Conservation (phyloP, 2,797 vertebrate genomes). For the Rousettus madagascariensis region DNA sequence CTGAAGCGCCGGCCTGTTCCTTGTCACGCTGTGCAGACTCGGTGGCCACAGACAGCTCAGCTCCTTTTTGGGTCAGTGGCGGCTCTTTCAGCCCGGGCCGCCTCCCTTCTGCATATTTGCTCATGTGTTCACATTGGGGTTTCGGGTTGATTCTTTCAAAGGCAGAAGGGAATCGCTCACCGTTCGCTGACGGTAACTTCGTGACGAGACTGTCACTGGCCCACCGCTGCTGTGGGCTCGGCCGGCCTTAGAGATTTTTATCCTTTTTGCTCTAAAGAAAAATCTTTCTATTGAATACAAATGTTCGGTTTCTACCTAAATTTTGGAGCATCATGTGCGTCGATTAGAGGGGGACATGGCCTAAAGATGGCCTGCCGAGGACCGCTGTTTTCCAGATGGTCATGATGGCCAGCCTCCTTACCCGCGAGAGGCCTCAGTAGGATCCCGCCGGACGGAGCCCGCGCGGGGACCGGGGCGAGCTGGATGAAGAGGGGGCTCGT, state of each 20-base stretch:
- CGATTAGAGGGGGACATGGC: not conserved
- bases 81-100: not conserved
- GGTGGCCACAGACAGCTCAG: not conserved
- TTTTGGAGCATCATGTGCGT: not conserved
- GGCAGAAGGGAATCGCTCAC: conserved; percentile 43
- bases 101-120: not conserved
- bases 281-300: not conserved
- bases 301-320: not conserved
- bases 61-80: not conserved
- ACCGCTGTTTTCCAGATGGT: not conserved
- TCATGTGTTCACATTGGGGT: conserved; percentile 36
- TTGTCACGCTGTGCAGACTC: not conserved
- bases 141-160: conserved; percentile 50
- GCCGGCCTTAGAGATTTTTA: not conserved
- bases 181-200: not conserved
- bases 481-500: not conserved
- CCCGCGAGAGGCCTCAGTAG: not conserved
- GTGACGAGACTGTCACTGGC: not conserved
- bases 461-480: not conserved
- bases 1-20: not conserved
- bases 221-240: not conserved
- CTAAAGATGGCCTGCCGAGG: no score
- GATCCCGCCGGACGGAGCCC: not conserved
- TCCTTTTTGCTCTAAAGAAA: not conserved
- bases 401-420: fast-evolving